Percentiles rank a stretch among this genome's conserved stretches.
Evolutionary conservation across 1,140 invertebrate species (phyloP).

Genomic region (Temnothorax nylanderi): DNA sequence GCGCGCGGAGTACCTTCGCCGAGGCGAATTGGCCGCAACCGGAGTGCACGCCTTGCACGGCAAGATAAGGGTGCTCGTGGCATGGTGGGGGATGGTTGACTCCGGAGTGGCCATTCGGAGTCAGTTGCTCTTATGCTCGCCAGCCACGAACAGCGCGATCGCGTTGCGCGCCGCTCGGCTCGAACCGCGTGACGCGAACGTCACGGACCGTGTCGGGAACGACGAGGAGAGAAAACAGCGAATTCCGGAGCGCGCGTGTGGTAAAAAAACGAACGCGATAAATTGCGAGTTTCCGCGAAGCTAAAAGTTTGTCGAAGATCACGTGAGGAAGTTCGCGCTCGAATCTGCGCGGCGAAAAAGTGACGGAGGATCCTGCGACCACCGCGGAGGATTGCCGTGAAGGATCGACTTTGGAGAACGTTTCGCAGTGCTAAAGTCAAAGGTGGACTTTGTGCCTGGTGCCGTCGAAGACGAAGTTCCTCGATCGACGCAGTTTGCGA

Average conservation of each 20-base stretch:
- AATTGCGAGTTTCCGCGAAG: background rate
- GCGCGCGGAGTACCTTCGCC: constrained; percentile 26
- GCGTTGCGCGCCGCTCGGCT: constrained; percentile 58
- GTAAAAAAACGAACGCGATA: background rate
- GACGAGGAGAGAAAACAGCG: background rate
- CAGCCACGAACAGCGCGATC: constrained; percentile 77
- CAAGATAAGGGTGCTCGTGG: constrained; percentile 79
- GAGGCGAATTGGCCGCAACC: constrained; percentile 68
- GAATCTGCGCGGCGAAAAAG: background rate
- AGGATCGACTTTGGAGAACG: background rate
- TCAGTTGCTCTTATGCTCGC: constrained; percentile 85
- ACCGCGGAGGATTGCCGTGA: background rate
- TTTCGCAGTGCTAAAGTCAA: constrained; percentile 8
- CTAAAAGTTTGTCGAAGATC: background rate
- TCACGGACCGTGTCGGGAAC: constrained; percentile 22
- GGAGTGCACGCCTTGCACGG: constrained; percentile 65
- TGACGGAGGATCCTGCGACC: background rate
- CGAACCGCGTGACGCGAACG: constrained; percentile 61
- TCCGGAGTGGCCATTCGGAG: constrained; percentile 80
- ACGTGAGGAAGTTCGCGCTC: background rate
- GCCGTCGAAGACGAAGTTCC: background rate
- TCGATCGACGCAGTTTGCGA: background rate
- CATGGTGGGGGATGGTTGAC: constrained; percentile 80
- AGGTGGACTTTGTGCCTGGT: constrained; percentile 27
- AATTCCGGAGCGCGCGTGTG: background rate